These are phyloP conservation scores for Saxicola maurus DNA, from an alignment of 2,797 vertebrate genomes.

Conservation along the genomic window DNA sequence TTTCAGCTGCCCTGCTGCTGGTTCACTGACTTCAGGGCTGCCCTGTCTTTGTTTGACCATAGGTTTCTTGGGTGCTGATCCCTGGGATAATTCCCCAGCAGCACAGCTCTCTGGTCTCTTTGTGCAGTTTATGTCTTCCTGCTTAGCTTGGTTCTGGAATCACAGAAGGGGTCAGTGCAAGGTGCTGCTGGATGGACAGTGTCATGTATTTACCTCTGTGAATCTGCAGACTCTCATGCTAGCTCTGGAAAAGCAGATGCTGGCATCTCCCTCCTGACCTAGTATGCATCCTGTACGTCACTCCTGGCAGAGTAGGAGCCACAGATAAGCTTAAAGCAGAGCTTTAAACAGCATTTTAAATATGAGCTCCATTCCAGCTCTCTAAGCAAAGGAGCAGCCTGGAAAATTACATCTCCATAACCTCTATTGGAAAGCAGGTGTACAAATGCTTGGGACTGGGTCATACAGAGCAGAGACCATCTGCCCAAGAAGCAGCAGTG, in stretches of 20 bases:
- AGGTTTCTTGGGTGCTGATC: not conserved
- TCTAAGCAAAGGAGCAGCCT: not conserved
- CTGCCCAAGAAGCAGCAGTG: not conserved
- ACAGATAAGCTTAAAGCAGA: fast-evolving
- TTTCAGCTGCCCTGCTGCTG: not conserved
- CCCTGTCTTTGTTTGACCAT: not conserved
- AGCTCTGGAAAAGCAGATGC: not conserved
- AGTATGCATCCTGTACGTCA: fast-evolving
- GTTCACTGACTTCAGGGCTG: not conserved
- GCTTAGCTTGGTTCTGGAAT: not conserved
- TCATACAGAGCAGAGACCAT: not conserved
- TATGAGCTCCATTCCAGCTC: not conserved
- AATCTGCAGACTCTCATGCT: not conserved
- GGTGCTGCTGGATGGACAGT: not conserved
- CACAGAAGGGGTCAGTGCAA: not conserved
- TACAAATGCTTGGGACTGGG: not conserved
- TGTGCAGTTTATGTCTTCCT: not conserved
- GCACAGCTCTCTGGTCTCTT: not conserved
- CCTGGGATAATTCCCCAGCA: not conserved
- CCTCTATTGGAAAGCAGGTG: not conserved
- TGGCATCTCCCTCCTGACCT: not conserved
- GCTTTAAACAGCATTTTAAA: not conserved
- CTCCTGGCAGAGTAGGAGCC: not conserved
- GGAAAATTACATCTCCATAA: fast-evolving
- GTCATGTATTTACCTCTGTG: not conserved